Base-by-base conservation (phyloP, 2,113 vertebrate genomes). In the Gallinago undulata region DNA sequence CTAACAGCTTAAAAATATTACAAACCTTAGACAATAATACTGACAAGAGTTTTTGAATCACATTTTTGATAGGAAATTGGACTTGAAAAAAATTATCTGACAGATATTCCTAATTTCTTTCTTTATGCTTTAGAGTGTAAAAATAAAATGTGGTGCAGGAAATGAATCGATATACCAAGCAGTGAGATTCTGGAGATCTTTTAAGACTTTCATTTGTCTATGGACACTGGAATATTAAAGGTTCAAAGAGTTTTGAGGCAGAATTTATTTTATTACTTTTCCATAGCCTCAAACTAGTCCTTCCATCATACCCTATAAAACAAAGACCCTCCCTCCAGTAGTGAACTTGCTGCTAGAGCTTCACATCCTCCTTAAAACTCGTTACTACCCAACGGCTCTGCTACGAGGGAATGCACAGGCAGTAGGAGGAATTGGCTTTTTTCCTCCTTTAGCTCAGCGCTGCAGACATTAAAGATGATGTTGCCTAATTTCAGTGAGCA, bases 401-500 rank as follows among this genome's bases (percentile, higher is more conserved):
- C 67, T 93, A 23, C 27, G 84, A 80, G 4, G 73, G 69, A 63
- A 21, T 37, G 77, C 83, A 30, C 8, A 66, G 93, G 81, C 70
- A 74, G 19, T 10, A 5, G 4, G 23, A 60, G 81, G 73, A 51
- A 7, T 84, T 19, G 80, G 79, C 63, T 89, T 48, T 19, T 13
- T 33, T 15, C 24, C 43, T 63, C 48, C 78, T 85, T 37, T 1
- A 41, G 60, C 91, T 85, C 45, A 39, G 16, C 24, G 6, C 66
- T 88, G 72, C 73, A 43, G 87, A 30, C 33, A 7, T 31, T 72
- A 64, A 35, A 6, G 35, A 33, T 82, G 53, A 41, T 81, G 68
- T 43, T 77, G 70, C 74, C 45, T 91, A 48, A 48, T 92, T 79
- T 79, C 48, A 81, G 92, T 84, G 89, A 56, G 87, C 91, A 91